phyloP scores from a whole-genome alignment of 2,113 vertebrate species.

The Grammomys surdaster region DNA sequence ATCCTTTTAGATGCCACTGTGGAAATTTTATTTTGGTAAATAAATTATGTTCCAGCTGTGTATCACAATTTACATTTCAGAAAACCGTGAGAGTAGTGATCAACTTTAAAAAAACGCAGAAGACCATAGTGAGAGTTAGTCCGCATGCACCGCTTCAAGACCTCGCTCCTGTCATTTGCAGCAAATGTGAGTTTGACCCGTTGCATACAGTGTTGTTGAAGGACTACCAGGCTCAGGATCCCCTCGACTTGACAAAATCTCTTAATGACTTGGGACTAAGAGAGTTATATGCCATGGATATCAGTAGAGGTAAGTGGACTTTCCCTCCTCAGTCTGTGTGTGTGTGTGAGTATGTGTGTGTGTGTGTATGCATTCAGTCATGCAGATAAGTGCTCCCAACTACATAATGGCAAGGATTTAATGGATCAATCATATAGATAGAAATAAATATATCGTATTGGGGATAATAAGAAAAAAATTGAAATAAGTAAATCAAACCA shows the following conservation, averaged over 20 bases:
- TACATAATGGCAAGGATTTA: constrained; percentile 27
- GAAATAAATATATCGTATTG: not conserved
- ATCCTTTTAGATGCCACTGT: not conserved
- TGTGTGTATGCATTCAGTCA: not conserved
- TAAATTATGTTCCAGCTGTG: constrained; percentile 2
- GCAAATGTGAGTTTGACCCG: constrained; percentile 97
- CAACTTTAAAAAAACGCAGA: constrained; percentile 97
- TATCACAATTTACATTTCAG: constrained; percentile 85
- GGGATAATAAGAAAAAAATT: constrained; percentile 4
- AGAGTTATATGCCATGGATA: constrained; percentile 96
- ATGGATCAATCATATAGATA: not conserved
- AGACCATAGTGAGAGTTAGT: constrained; percentile 95
- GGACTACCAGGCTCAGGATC: constrained; percentile 91
- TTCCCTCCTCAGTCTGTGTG: not conserved
- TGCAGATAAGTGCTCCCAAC: not conserved
- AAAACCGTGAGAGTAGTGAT: constrained; percentile 97
- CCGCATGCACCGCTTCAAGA: constrained; percentile 92
- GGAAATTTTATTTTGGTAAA: not conserved
- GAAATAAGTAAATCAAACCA: not conserved
- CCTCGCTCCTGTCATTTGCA: constrained; percentile 91
- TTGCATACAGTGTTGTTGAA: constrained; percentile 91
- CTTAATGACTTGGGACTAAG: constrained; percentile 95
- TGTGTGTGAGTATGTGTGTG: not conserved
- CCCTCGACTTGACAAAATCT: constrained; percentile 92
- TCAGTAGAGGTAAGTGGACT: constrained; percentile 90